Conservation (phyloP, 1,140 invertebrate genomes). For the Aphidius ervi region DNA sequence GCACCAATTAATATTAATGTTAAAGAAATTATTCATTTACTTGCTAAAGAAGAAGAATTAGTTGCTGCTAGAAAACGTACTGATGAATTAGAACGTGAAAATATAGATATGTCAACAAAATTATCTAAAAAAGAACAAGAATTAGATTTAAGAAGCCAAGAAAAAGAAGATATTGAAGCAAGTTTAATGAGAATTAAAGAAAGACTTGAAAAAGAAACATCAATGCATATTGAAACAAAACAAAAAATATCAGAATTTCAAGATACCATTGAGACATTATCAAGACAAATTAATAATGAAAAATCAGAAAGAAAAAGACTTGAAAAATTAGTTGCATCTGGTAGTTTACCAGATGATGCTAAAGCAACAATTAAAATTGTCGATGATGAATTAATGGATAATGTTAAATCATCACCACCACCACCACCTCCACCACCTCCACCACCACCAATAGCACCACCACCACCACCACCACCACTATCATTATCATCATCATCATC, state of each 20-base stretch:
- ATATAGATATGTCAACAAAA: conserved; percentile 78
- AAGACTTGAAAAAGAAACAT: conserved; percentile 84
- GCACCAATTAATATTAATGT: conserved; percentile 87
- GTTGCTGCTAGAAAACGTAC: conserved; percentile 81
- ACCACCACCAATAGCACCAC: conserved; percentile 60
- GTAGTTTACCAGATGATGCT: conserved; percentile 87
- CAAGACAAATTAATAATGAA: conserved; percentile 71
- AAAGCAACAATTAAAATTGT: conserved; percentile 65
- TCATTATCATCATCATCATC: conserved; percentile 56
- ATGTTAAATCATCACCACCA: conserved; percentile 41
- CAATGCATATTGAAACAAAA: conserved; percentile 80
- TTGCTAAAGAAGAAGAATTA: conserved; percentile 92
- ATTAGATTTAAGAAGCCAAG: conserved; percentile 80
- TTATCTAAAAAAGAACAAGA: conserved; percentile 92
- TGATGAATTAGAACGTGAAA: conserved; percentile 84
- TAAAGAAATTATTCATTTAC: conserved; percentile 81
- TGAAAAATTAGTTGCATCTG: conserved; percentile 80
- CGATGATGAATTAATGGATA: conserved; percentile 44
- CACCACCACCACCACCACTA: conserved; percentile 57
- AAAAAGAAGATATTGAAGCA: conserved; percentile 88
- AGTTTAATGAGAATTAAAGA: conserved; percentile 80
- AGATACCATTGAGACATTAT: conserved; percentile 51
- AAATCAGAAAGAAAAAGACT: conserved; percentile 75
- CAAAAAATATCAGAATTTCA: conserved; percentile 71
- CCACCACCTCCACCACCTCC: conserved; percentile 53